phyloP scores from a whole-genome alignment of 2,888 invertebrate genomes.

The Cephonodes hylas region DNA sequence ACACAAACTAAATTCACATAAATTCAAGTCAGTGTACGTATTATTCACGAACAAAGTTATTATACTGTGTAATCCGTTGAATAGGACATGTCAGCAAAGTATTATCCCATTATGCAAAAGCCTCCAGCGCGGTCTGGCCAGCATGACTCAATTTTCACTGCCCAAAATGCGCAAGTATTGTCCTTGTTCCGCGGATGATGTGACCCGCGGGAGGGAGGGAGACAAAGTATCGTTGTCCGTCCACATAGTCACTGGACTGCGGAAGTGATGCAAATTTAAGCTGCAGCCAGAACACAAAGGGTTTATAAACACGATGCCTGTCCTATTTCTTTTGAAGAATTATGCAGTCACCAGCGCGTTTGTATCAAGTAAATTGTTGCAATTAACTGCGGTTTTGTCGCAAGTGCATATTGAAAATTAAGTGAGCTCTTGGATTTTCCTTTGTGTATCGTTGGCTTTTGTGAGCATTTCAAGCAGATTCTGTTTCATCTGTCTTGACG shows the following conservation, averaged over 20 bases:
- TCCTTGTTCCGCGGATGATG: neutral
- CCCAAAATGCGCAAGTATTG: conserved; percentile 14
- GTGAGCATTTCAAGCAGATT: neutral
- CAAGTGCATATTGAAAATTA: neutral
- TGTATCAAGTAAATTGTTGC: conserved; percentile 25
- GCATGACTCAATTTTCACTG: conserved; percentile 34
- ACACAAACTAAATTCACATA: neutral
- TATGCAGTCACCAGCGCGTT: conserved; percentile 23
- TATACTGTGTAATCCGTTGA: conserved; percentile 2
- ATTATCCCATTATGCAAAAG: conserved; percentile 47
- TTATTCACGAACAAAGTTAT: conserved; percentile 3
- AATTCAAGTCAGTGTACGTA: conserved; percentile 8
- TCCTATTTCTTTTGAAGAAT: conserved; percentile 36
- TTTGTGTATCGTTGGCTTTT: conserved; percentile 17
- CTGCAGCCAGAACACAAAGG: conserved; percentile 33
- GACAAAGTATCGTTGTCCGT: neutral
- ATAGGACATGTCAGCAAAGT: conserved; percentile 32
- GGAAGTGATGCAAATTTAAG: conserved; percentile 38
- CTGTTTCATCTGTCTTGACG: neutral
- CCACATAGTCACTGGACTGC: conserved; percentile 19
- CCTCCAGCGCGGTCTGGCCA: conserved; percentile 27
- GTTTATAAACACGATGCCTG: conserved; percentile 30
- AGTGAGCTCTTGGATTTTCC: conserved; percentile 12
- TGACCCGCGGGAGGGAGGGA: neutral
- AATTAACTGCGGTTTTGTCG: neutral